These are phyloP conservation scores for Forpus xanthops DNA, from an alignment of 2,797 vertebrate species.

Conservation along the genomic window DNA sequence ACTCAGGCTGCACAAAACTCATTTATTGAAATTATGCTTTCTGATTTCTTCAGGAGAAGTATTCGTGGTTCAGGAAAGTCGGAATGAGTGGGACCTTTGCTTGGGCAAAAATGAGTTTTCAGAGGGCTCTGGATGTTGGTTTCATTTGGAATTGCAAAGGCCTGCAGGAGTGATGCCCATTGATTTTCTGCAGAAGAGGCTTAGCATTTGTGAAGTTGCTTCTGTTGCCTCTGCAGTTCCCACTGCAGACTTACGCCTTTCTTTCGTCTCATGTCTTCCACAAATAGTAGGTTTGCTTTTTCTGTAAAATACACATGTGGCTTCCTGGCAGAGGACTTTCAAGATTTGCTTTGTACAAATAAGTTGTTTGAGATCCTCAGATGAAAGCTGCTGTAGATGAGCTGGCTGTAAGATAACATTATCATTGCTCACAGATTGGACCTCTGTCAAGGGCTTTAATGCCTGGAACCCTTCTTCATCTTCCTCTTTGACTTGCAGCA, in stretches of 20 bases:
- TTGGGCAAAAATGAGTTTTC: not conserved
- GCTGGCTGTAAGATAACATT: not conserved
- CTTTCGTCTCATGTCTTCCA: not conserved
- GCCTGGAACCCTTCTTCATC: not conserved
- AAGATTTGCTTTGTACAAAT: not conserved
- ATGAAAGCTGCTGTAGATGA: constrained; percentile 39
- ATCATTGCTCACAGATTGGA: not conserved
- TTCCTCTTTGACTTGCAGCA: constrained; percentile 15
- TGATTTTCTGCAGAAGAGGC: not conserved
- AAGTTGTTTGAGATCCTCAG: constrained; percentile 17
- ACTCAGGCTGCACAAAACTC: not conserved
- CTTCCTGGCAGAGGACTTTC: not conserved
- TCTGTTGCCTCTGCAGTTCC: constrained; percentile 52
- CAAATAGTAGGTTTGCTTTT: constrained; percentile 29
- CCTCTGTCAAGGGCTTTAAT: not conserved
- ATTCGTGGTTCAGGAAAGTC: not conserved
- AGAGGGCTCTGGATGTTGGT: not conserved
- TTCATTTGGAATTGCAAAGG: not conserved
- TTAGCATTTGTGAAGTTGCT: constrained; percentile 29
- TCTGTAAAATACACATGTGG: constrained; percentile 19
- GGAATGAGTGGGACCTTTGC: not conserved
- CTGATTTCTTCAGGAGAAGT: not conserved
- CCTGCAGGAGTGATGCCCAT: not conserved
- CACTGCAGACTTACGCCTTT: not conserved
- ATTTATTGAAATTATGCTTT: not conserved